phyloP scores from a whole-genome alignment of 2,113 vertebrate species.

The Corydoras maculifer region DNA sequence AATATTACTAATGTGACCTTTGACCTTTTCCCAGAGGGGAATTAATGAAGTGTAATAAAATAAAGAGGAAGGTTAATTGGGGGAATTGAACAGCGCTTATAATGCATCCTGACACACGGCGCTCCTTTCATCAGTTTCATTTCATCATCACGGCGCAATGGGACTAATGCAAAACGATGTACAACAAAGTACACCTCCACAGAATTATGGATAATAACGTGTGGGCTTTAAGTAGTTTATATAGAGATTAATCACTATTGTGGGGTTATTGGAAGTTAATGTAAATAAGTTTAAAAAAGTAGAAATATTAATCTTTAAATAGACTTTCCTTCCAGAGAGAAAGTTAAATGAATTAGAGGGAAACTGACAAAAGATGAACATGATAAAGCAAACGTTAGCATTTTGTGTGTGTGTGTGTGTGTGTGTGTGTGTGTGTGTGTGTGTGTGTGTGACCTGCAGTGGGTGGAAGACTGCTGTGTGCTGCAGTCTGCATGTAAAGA shows the following conservation, averaged over 20 bases:
- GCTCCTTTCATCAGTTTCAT: background rate
- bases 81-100: background rate
- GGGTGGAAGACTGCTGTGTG: slow-evolving; percentile 33
- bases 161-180: too few relatives aligned
- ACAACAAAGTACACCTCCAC: background rate
- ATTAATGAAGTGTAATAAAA: slow-evolving; percentile 3
- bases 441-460: slow-evolving; percentile 15
- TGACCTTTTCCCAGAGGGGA: background rate
- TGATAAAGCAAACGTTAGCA: slow-evolving; percentile 5
- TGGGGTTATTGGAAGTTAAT: too few relatives aligned
- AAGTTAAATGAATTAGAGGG: background rate
- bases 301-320: too few relatives aligned
- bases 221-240: too few relatives aligned
- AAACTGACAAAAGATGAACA: slow-evolving; percentile 3
- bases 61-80: background rate
- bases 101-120: background rate
- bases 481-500: slow-evolving; percentile 43
- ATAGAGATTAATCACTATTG: too few relatives aligned
- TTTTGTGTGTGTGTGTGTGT: background rate
- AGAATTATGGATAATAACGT: background rate
- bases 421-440: background rate
- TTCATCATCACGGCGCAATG: too few relatives aligned
- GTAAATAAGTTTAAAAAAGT: too few relatives aligned
- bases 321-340: background rate
- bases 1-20: background rate